Base-by-base conservation (phyloP, 2,888 invertebrate species). In the Amphimallon solstitiale region DNA sequence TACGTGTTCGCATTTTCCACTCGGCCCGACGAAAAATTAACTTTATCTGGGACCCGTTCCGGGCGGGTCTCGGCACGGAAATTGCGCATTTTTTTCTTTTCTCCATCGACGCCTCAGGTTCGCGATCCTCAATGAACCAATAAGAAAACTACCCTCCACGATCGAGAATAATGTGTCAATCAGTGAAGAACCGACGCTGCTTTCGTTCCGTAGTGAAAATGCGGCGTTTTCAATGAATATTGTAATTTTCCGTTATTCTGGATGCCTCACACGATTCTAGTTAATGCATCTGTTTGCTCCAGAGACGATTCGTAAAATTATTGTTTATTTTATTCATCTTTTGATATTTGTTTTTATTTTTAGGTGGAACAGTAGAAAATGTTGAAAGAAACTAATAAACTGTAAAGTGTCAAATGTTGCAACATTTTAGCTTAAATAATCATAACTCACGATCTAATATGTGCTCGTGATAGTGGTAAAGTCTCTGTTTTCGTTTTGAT, bases 161-260 rank as follows among this genome's bases (percentile, higher is more conserved):
- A 69, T 66, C 66, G 72, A 72, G 75, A 77, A 71, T 77, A 76
- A 78, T 76, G 76, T 75, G 75, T 75, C 76, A 76, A 76, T 77
- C 76, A 75, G 72, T 5, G 46, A 15, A 43, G 19, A 46, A 46
- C 19, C 10, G 40, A 9, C 6, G 35, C 10, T 2, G 40, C 19
- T 21, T 65, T 29, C 9, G 29, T 9, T 29, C 29, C 7, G 1
- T 29, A 5, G 29, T 29, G 29, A 70, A 71, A 70, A 67, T 70
- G 74, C 74, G 69, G 65, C n/a, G 68, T 70, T 70, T 69, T 69
- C 69, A 66, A 75, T 72, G 74, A 77, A 77, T 76, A 76, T 75
- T 74, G 75, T 77, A 77, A 77, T 77, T 76, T 75, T 75, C 74
- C 74, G 29, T 7, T 70, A 9, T 21, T 75, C 74, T 69, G 65